Evolutionary conservation across 1,140 invertebrate species (phyloP), one percentile per base, ranked within the genome.

Genomic region (Argopecten irradians): DNA sequence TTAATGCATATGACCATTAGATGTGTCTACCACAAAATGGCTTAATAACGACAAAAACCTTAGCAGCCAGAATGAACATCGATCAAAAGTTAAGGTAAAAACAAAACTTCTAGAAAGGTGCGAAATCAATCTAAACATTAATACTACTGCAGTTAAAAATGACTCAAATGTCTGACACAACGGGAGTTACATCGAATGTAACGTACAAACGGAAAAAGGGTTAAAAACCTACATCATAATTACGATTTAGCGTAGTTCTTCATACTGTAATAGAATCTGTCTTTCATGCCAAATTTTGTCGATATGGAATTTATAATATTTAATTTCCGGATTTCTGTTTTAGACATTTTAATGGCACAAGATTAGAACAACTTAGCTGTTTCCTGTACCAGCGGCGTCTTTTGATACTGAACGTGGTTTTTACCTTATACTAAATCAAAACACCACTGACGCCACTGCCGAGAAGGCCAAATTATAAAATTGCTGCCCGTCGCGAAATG

Each of bases 391-490:
- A n/a, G 55, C 55, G 55, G 55, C 55, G 55, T 71, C 55, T 71
- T 16, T 71, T 71, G 55, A 71, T 71, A 71, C 55, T n/a, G 55
- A 71, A 71, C 55, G 55, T 71, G 55, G 55, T 71, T 71, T 71
- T 71, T 71, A 71, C 55, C 55, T 71, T 71, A 71, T n/a, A 71
- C 55, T 71, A 71, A 71, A 71, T 71, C 55, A 71, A 71, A 71
- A 71, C 55, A 71, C 5, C 55, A 28, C 55, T 71, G 55, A 71
- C 55, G 55, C 55, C 55, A 71, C 55, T 71, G 28, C 28, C 55
- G 55, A 71, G 55, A 71, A 71, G 55, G 55, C 55, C 55, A 71
- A 71, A 71, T 71, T 71, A 71, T 71, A 71, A 71, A 71, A 71
- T 71, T 71, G 55, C 55, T 71, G 55, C 55, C 55, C 55, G 55